A percentile compares a stretch with the other conserved stretches of the same genome.
Conservation (phyloP, 2,113 vertebrate genomes). For the Phyllopteryx taeniolatus region DNA sequence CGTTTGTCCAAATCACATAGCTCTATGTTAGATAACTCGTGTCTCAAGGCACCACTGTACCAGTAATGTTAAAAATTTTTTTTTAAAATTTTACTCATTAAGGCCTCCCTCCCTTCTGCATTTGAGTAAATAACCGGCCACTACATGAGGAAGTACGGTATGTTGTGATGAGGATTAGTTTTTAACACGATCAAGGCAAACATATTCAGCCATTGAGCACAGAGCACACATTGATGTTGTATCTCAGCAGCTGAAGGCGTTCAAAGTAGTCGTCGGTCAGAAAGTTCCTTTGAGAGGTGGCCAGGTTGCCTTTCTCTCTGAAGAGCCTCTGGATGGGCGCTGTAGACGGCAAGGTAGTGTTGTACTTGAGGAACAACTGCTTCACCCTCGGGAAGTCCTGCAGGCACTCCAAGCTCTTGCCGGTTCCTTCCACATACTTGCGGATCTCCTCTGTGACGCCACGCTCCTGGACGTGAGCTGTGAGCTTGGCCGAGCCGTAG, state of each 20-base stretch:
- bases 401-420: constrained; percentile 70
- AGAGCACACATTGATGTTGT: constrained; percentile 65
- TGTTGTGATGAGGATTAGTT: neutral
- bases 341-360: constrained; percentile 71
- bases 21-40: too few relatives aligned
- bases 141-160: neutral
- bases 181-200: neutral
- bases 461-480: constrained; percentile 46
- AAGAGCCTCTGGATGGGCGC: constrained; percentile 71
- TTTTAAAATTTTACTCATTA: too few relatives aligned
- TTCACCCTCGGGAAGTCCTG: constrained; percentile 71
- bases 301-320: constrained; percentile 65
- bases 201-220: neutral
- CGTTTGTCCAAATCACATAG: too few relatives aligned
- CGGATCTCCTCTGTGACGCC: constrained; percentile 62
- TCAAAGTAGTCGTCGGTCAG: constrained; percentile 72
- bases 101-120: too few relatives aligned
- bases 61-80: too few relatives aligned
- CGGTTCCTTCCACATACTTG: constrained; percentile 66
- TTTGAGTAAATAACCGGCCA: neutral
- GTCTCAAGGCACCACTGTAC: too few relatives aligned
- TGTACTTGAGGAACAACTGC: constrained; percentile 72
- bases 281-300: constrained; percentile 63
- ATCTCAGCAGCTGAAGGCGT: constrained; percentile 67
- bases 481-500: constrained; percentile 53